Conservation (phyloP, 2,888 invertebrate genomes). For the Philereme transversata region DNA sequence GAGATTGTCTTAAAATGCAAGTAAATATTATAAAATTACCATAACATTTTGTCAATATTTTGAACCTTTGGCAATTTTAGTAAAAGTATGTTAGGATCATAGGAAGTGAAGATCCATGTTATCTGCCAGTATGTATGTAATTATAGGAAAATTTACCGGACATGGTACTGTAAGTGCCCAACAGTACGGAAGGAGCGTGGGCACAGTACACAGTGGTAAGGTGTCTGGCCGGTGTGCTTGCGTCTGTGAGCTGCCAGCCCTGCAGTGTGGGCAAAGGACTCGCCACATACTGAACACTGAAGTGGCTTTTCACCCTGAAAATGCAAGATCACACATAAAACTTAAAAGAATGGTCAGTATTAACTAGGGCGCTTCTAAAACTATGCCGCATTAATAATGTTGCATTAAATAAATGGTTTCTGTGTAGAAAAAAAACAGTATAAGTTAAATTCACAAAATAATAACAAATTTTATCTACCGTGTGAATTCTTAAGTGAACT, state of each 20-base stretch:
- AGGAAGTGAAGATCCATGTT: no score
- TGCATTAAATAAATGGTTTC: no score
- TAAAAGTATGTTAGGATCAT: no score
- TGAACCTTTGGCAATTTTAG: no score
- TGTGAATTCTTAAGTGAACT: conserved; percentile 74
- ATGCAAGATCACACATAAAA: background rate
- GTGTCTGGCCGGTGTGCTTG: conserved; percentile 74
- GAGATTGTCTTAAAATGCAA: no score
- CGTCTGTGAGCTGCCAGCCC: conserved; percentile 70
- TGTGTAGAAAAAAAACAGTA: no score
- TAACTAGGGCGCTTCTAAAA: no score
- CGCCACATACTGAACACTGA: conserved; percentile 67
- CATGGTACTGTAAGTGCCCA: conserved; percentile 77
- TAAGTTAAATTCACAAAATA: background rate
- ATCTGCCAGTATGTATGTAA: no score
- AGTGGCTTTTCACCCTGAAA: conserved; percentile 77
- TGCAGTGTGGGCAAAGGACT: conserved; percentile 73
- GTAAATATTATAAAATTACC: no score
- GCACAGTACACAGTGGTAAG: conserved; percentile 72
- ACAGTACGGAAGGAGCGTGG: conserved; percentile 71
- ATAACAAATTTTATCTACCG: conserved; percentile 51
- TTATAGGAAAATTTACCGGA: conserved; percentile 50
- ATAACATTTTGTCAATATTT: no score
- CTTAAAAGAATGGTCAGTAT: no score
- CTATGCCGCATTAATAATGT: no score